Base-by-base conservation (phyloP, 2,113 vertebrate species). In the Halichoeres trimaculatus region DNA sequence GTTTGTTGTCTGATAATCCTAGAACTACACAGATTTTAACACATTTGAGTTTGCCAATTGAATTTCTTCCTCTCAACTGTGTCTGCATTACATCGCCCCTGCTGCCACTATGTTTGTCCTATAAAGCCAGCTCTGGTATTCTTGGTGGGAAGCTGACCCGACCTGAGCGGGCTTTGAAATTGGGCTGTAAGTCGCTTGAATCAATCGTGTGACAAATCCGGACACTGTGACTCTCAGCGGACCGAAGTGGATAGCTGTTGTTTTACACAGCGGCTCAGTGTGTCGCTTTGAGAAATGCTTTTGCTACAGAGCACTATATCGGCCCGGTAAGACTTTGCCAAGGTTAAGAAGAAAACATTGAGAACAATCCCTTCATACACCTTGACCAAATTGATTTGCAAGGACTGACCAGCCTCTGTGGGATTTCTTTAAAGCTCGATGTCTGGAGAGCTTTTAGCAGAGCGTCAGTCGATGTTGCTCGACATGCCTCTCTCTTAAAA, bases 401-500 rank as follows among this genome's bases (percentile, higher is more conserved):
- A 30, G 13, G 47, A 51, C 23, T 75, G 40, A 51, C 8, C 8
- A 7, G 47, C 53, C 53, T 20, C 17, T 38, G 52, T 45, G 54
- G 54, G 58, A 57, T 45, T 80, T 38, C 36, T 66, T 54, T 30
- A 38, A 54, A 53, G 14, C 16, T 4, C 43, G 36, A 19, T 40
- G 17, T 53, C 48, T 74, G 78, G 35, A 53, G 55, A 56, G 54
- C 78, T 70, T 66, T 52, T 23, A 64, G 52, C 35, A 11, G 34
- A 45, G 10, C 56, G 51, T 55, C 66, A 68, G 40, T 72, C 70
- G 60, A 5, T 4, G 2, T 11, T 36, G 48, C 47, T 9, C 67
- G 20, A 10, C 51, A 34, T 47, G 56, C 62, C 53, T 56, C 43
- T 45, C 43, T 16, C 7, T 45, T 1, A 5, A 8, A 45, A 16